Evolutionary conservation across 2,888 invertebrate genomes (phyloP), one percentile per base, ranked within the genome.

Genomic region (Malthinus seriepunctatus): DNA sequence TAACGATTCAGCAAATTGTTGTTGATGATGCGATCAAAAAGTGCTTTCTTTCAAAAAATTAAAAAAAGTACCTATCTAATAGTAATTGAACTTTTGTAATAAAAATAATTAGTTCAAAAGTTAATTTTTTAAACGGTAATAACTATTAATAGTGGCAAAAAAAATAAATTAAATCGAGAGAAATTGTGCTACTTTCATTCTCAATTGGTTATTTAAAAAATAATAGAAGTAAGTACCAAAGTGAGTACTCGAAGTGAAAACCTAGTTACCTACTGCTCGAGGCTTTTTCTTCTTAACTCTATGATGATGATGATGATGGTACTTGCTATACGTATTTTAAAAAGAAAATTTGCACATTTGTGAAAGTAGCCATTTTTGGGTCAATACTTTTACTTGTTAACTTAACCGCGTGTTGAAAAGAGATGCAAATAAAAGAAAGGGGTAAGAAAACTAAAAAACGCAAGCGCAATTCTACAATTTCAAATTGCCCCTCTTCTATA

Each of bases 371-470:
- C 39, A 35, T 49, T 49, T 31, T 50, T 49, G 23, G 52, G 49
- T 48, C 53, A 45, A 58, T 49, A 58, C 33, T 33, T 38, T 12
- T 55, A 48, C 46, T 54, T 53, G 50, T 44, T 53, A 49, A 15
- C 46, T 59, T 34, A 51, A 53, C 49, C 50, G 48, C 52, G 52
- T 31, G 47, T 35, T 34, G 49, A 42, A 58, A 44, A 53, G 49
- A 45, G 58, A 58, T 23, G 35, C 14, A 14, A 33, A 9, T 47
- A 8, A 35, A 39, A 52, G 57, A 62, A 62, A 57, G 62, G 57
- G 58, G 57, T 42, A 33, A 53, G 37, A 57, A 60, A 64, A 63
- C 56, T 56, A n/a, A 8, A 42, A n/a, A 47, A 62, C 67, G 67
- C 67, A 62, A 46, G 65, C 67, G 67, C 58, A 15, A 23, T 3